Conservation (phyloP, 2,113 vertebrate species). For the Hippocampus zosterae region DNA sequence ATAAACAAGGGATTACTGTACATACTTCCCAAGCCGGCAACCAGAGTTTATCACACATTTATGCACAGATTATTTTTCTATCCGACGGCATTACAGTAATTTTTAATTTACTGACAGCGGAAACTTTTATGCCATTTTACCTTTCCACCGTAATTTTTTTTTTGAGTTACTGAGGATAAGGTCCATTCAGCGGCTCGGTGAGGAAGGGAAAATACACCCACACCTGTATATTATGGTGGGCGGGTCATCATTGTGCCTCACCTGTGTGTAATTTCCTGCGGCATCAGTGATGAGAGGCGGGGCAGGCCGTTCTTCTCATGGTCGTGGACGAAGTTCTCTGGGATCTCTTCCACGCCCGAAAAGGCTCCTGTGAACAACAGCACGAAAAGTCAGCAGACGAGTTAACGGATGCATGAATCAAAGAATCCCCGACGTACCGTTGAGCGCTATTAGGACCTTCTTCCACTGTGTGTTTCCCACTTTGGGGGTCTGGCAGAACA, state of each 20-base stretch:
- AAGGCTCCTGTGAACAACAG: slow-evolving; percentile 76
- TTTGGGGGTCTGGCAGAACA: slow-evolving; percentile 99
- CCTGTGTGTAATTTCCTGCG: slow-evolving; percentile 82
- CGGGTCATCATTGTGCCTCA: slow-evolving; percentile 15
- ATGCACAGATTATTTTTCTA: no score
- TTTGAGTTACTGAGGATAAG: not conserved
- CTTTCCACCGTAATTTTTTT: no score
- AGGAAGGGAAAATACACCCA: not conserved
- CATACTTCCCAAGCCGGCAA: no score
- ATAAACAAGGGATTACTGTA: no score
- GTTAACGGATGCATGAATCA: not conserved
- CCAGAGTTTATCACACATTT: no score
- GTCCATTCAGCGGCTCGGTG: not conserved
- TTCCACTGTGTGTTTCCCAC: slow-evolving; percentile 99
- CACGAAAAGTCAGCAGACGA: not conserved
- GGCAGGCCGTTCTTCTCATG: slow-evolving; percentile 94
- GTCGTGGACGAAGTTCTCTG: slow-evolving; percentile 90
- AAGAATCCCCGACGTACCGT: slow-evolving; percentile 72
- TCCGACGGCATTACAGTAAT: no score
- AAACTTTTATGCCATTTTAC: no score
- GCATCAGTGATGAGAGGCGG: slow-evolving; percentile 85
- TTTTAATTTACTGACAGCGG: no score
- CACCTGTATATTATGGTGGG: not conserved
- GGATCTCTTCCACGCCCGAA: slow-evolving; percentile 87
- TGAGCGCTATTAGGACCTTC: slow-evolving; percentile 96